Percentiles rank a stretch among this genome's conserved stretches.
These are phyloP conservation scores for Molossus alvarezi DNA, from an alignment of 2,797 vertebrate genomes.

Conservation along the genomic window DNA sequence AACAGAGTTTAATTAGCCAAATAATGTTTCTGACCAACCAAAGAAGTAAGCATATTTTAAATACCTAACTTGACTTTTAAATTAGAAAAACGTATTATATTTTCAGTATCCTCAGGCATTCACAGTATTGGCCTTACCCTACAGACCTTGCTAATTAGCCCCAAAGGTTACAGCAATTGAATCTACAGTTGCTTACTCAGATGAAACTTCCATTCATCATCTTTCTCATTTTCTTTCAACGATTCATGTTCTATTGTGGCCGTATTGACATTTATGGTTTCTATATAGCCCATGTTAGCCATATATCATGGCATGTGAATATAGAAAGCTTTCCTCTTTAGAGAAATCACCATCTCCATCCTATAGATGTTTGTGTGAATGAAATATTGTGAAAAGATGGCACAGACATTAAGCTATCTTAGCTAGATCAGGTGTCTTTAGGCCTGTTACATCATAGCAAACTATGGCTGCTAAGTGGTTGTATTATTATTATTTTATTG, in stretches of 20 bases:
- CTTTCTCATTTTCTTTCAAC: constrained; percentile 49
- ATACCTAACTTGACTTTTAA: constrained; percentile 67
- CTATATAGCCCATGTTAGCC: not conserved
- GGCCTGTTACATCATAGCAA: not conserved
- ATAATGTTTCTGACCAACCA: constrained; percentile 46
- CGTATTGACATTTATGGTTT: constrained; percentile 21
- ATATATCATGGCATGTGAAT: not conserved
- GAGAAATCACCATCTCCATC: not conserved
- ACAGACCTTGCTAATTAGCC: constrained; percentile 74
- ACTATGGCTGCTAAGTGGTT: not conserved
- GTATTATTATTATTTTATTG: not conserved
- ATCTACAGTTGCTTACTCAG: constrained; percentile 51
- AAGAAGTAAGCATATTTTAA: constrained; percentile 54
- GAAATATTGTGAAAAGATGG: not conserved
- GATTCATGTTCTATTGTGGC: not conserved
- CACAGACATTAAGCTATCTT: not conserved
- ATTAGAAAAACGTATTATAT: constrained; percentile 33
- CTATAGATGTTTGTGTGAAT: constrained; percentile 7
- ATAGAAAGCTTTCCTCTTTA: constrained; percentile 11
- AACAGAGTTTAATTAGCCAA: constrained; percentile 59
- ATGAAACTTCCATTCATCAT: constrained; percentile 8
- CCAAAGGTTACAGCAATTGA: constrained; percentile 57
- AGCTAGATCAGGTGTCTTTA: not conserved
- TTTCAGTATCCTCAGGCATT: constrained; percentile 39
- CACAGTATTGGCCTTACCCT: not conserved